Conservation (phyloP, 1,140 invertebrate genomes). For the Halesus radiatus region DNA sequence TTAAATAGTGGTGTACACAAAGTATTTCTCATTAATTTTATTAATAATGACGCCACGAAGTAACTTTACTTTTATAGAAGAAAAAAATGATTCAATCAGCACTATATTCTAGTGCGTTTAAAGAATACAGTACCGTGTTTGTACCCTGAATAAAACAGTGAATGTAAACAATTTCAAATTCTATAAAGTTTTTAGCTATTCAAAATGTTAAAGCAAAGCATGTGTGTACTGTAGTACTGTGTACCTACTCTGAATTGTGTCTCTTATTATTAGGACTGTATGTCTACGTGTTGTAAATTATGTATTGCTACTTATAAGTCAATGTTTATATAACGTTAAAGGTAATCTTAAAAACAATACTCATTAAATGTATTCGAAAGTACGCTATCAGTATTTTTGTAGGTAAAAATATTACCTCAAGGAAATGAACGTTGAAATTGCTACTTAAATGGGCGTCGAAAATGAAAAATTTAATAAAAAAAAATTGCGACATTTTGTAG, state of each 20-base stretch:
- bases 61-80: too few species aligned
- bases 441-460: not conserved
- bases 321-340: conserved; percentile 45
- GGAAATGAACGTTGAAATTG: conserved; percentile 2
- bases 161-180: too few species aligned
- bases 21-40: too few species aligned
- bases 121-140: too few species aligned
- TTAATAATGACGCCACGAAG: too few species aligned
- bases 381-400: conserved; percentile 55
- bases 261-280: conserved; percentile 30
- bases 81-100: too few species aligned
- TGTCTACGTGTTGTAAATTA: conserved; percentile 50
- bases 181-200: too few species aligned
- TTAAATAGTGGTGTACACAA: too few species aligned
- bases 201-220: too few species aligned
- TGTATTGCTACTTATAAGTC: conserved; percentile 42
- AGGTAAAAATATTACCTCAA: conserved; percentile 39
- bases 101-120: too few species aligned
- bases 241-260: not conserved
- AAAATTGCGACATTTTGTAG: not conserved
- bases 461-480: not conserved
- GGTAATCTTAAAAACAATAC: conserved; percentile 51
- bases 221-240: too few species aligned
- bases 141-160: too few species aligned
- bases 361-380: conserved; percentile 53